phyloP scores from a whole-genome alignment of 2,797 vertebrate genomes.

The Tiaroga cobitis region DNA sequence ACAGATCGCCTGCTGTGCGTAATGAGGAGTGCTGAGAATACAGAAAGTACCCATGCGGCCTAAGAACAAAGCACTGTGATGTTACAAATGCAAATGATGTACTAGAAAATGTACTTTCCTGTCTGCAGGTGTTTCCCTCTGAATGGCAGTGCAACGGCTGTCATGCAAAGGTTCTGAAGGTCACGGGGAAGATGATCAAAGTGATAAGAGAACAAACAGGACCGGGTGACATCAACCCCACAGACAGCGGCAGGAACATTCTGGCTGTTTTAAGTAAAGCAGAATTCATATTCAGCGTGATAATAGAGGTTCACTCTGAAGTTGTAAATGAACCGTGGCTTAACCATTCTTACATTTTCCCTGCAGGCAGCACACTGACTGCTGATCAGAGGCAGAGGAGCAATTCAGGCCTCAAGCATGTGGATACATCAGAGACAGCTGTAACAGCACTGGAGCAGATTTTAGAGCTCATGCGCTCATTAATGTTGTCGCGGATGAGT shows the following conservation, averaged over 20 bases:
- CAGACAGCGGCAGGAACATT: constrained; percentile 73
- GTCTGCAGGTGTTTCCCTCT: constrained; percentile 70
- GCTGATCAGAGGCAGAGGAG: constrained; percentile 57
- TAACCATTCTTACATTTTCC: constrained; percentile 11
- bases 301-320: constrained; percentile 60
- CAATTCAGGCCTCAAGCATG: constrained; percentile 24
- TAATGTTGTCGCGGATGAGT: constrained; percentile 67
- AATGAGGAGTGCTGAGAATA: constrained; percentile 18
- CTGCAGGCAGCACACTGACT: constrained; percentile 73
- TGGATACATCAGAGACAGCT: constrained; percentile 50
- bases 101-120: background rate
- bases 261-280: constrained; percentile 71
- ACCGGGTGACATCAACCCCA: constrained; percentile 61
- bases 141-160: constrained; percentile 68
- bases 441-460: constrained; percentile 69
- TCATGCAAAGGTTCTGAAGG: constrained; percentile 68
- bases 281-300: constrained; percentile 39
- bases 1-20: constrained; percentile 8
- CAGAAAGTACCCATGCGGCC: background rate
- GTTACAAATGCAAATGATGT: background rate
- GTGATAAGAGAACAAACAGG: constrained; percentile 69
- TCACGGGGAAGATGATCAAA: constrained; percentile 76
- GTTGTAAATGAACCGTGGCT: background rate
- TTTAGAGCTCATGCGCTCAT: constrained; percentile 68
- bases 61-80: constrained; percentile 35